Base-by-base conservation (phyloP, 2,113 vertebrate species). In the Puma concolor region DNA sequence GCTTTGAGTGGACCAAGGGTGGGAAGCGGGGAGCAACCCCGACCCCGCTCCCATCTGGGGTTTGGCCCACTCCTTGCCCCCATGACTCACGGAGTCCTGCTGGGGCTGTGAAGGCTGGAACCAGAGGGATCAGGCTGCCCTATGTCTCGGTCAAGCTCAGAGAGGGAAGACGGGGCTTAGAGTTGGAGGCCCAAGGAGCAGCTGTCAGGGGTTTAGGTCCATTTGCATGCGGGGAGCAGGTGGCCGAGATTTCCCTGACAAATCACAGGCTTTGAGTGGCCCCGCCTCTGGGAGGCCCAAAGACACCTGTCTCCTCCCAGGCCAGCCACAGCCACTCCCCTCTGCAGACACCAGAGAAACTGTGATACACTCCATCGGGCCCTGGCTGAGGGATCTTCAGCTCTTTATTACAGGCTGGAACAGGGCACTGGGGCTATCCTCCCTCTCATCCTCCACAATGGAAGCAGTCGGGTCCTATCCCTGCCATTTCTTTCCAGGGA, bases 221-320 rank as follows among this genome's bases (percentile, higher is more conserved):
- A 95, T 98, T 97, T 98, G 98, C 97, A 96, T 96, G 83, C 93
- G 57, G 90, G 80, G 31, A 97, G 87, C 97, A 98, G 96, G 96
- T 97, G 96, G 88, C 94, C 12, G 83, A 94, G 97, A 98, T 97
- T 98, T 97, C 96, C 98, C 96, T 98, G 94, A 97, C 97, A 98
- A 98, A 98, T 97, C 90, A 87, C 64, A 48, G 81, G 44, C 79
- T 57, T 29, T 14, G 2, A 66, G 57, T 0, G 31, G 87, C 88
- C 64, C 91, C 1, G 2, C 69, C 95, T 74, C 71, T 25, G 21
- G 41, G 92, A 88, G 86, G 72, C 80, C 94, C 21, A 11, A 8
- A 63, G 92, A 88, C 66, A 88, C 90, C 92, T 72, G 88, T 91
- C 97, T 87, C 91, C 94, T 92, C 90, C 91, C 66, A 31, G 93